A percentile compares a stretch with the other conserved stretches of the same genome.
phyloP scores from a whole-genome alignment of 1,140 invertebrate species.

The Sinella curviseta region DNA sequence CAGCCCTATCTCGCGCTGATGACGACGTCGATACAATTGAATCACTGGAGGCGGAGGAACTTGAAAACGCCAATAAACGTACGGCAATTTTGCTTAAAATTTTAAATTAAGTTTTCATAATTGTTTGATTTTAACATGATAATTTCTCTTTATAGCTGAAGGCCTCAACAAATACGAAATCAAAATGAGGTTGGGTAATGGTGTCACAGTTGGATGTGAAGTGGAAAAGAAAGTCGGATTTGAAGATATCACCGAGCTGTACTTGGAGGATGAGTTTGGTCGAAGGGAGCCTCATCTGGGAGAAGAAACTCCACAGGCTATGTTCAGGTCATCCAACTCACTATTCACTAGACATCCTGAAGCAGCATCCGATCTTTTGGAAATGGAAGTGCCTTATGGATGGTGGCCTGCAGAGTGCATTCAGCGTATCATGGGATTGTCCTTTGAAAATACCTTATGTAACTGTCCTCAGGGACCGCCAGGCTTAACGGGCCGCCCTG shows the following conservation, averaged over 20 bases:
- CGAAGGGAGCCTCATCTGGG: neutral
- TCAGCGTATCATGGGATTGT: constrained; percentile 14
- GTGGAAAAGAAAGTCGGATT: neutral
- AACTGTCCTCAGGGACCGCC: neutral
- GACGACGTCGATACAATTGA: neutral
- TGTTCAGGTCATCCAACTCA: neutral
- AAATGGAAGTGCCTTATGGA: constrained; percentile 24
- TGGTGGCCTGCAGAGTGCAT: constrained; percentile 26
- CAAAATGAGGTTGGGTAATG: neutral
- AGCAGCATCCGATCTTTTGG: neutral
- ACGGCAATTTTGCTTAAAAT: neutral
- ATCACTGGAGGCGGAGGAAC: neutral
- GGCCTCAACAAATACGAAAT: neutral
- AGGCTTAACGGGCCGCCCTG: neutral
- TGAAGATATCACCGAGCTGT: constrained; percentile 20
- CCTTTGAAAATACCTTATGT: neutral
- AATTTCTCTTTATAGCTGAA: neutral
- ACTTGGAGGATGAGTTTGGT: constrained; percentile 28
- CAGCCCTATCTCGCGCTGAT: neutral
- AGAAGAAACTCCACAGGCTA: neutral
- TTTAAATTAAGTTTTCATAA: neutral
- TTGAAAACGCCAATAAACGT: neutral
- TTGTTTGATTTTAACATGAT: neutral
- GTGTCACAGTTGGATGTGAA: constrained; percentile 15
- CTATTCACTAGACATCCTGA: neutral